Base-by-base conservation (phyloP, 92 coral and sea anemone species). In the Chrysogorgia sp. region DNA sequence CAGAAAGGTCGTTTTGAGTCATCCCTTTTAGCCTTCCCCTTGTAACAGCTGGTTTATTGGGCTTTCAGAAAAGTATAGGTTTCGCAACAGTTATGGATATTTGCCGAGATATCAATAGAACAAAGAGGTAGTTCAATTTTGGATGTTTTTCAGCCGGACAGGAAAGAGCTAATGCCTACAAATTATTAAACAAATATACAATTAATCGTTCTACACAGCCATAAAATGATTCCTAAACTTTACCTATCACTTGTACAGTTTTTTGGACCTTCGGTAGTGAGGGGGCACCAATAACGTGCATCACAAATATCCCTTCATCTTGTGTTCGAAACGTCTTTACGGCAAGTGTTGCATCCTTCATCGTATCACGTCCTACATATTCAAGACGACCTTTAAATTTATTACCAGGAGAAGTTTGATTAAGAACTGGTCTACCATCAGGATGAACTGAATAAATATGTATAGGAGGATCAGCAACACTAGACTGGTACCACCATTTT, bases 281-380 rank as follows among this genome's bases (percentile, higher is more conserved):
- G 14, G 1, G 1, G 1, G 22, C 0, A 37, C 72, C 72, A 22
- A 10, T 20, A 14, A 65, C 53, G 1, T 40, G 31, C 15, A 50
- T 34, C 30, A 1, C 37, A 65, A 37, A 65, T 7, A 6, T 30
- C 13, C 72, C 72, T 65, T 65, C 72, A 22, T 65, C 72, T 40
- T 20, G 35, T 65, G 34, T 65, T 49, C 3, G 34, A 37, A 65
- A 37, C 15, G n/a, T 28, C 10, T 35, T 37, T 34, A 65, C 37
- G 9, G 31, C 55, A 26, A 65, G 72, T 22, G 72, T 37, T 2
- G 72, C 72, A 37, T 65, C 72, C 37, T 12, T 19, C 23, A 1
- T 33, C 20, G 31, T 5, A 5, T n/a, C 23, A 5, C 25, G n/a
- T 35, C 72, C 72, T 22, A n/a, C n/a, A 30, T 37, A 65, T 25